These are phyloP conservation scores for Bergia puertoricense DNA, from an alignment of 92 coral and sea anemone genomes.

Conservation along the genomic window DNA sequence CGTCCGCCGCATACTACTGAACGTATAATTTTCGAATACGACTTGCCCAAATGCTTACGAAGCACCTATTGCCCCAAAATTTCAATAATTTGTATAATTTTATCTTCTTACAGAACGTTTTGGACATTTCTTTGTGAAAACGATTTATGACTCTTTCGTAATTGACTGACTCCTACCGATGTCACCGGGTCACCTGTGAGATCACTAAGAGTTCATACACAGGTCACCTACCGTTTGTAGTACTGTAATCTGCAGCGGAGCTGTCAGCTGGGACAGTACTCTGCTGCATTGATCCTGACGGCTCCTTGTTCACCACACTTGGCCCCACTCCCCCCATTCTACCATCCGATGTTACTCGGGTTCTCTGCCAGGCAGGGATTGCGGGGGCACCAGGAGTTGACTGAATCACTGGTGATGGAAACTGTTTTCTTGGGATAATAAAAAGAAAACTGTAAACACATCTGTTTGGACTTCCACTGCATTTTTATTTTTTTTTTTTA, in stretches of 20 bases:
- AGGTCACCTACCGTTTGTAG: slow-evolving; percentile 42
- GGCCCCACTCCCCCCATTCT: slow-evolving; percentile 46
- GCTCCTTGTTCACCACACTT: slow-evolving; percentile 33
- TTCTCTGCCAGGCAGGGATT: slow-evolving; percentile 93
- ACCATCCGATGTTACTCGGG: slow-evolving; percentile 44
- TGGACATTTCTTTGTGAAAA: too few species aligned
- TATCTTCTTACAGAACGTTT: too few species aligned
- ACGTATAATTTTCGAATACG: too few species aligned
- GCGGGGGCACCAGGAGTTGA: slow-evolving; percentile 79
- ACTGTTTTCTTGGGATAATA: slow-evolving; percentile 70
- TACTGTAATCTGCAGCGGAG: slow-evolving; percentile 24
- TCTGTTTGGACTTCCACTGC: not conserved
- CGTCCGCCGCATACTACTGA: too few species aligned
- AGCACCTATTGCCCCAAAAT: too few species aligned
- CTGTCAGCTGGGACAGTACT: not conserved
- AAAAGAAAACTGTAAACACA: not conserved
- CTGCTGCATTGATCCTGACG: not conserved
- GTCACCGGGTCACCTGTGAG: not conserved
- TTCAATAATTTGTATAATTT: too few species aligned
- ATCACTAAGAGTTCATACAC: not conserved
- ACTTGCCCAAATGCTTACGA: too few species aligned
- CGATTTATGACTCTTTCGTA: too few species aligned
- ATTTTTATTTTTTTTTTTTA: too few species aligned
- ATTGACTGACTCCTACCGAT: too few species aligned
- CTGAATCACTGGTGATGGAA: slow-evolving; percentile 82